These are phyloP conservation scores for Plecturocebus donacophilus DNA, from an alignment of 2,113 vertebrate genomes.

Conservation along the genomic window DNA sequence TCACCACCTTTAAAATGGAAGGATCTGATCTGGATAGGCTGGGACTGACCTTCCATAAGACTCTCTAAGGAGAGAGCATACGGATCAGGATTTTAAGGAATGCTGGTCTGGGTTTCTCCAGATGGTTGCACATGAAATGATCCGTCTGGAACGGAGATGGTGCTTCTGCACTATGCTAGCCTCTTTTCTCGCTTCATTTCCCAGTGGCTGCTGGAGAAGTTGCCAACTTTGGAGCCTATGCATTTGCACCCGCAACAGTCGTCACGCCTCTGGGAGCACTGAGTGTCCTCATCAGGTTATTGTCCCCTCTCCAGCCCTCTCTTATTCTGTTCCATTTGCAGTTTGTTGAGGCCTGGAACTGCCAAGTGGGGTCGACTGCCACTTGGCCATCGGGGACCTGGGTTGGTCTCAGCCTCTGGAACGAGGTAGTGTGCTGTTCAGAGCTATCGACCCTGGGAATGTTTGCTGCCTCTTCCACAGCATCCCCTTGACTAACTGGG, in stretches of 20 bases:
- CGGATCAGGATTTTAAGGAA: background rate
- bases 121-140: background rate
- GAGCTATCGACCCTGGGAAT: background rate
- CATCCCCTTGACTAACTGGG: background rate
- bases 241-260: conserved; percentile 95
- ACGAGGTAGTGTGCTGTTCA: background rate
- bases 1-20: background rate
- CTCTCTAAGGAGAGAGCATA: background rate
- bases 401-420: background rate
- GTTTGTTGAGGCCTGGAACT: background rate
- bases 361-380: background rate
- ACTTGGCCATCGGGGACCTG: background rate
- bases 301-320: background rate
- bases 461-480: background rate
- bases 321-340: background rate
- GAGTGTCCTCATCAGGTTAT: conserved; percentile 96
- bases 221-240: conserved; percentile 96
- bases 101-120: background rate
- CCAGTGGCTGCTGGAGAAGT: conserved; percentile 95
- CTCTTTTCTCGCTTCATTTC: conserved; percentile 68
- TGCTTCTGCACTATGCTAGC: fast-evolving
- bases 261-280: conserved; percentile 96
- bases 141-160: background rate
- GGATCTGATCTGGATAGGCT: background rate
- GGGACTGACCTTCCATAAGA: background rate